Percentiles rank a stretch among this genome's conserved stretches.
phyloP scores from a whole-genome alignment of 2,797 vertebrate species.

The Myotis findleyi region DNA sequence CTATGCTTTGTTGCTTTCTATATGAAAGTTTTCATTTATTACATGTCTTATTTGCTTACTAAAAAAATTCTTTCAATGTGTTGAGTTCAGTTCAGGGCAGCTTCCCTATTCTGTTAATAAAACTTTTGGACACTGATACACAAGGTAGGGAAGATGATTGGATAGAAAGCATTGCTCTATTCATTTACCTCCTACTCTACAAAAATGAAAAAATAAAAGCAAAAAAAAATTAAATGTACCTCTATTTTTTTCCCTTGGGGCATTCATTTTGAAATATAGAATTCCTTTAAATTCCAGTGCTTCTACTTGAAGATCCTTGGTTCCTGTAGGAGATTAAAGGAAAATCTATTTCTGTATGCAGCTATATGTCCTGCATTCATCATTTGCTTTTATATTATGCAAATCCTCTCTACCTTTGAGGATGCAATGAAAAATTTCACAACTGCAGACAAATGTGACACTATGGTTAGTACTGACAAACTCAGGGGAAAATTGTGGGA shows the following conservation, averaged over 20 bases:
- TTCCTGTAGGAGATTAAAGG: neutral
- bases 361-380: neutral
- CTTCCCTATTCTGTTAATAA: neutral
- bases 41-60: neutral
- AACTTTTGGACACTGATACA: neutral
- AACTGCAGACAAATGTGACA: neutral
- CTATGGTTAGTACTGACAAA: neutral
- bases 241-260: neutral
- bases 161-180: neutral
- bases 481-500: neutral
- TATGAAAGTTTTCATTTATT: slow-evolving; percentile 33
- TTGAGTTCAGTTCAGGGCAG: neutral
- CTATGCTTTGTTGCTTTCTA: neutral
- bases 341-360: neutral
- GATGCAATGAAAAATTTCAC: neutral
- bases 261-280: neutral
- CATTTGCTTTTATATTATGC: neutral
- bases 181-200: neutral
- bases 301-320: neutral
- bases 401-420: neutral
- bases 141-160: neutral
- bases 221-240: neutral
- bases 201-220: neutral
- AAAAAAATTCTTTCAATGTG: neutral
- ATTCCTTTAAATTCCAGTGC: neutral